A percentile compares a stretch with the other conserved stretches of the same genome.
Conservation (phyloP, 2,888 invertebrate genomes). For the Drosophila mettleri region DNA sequence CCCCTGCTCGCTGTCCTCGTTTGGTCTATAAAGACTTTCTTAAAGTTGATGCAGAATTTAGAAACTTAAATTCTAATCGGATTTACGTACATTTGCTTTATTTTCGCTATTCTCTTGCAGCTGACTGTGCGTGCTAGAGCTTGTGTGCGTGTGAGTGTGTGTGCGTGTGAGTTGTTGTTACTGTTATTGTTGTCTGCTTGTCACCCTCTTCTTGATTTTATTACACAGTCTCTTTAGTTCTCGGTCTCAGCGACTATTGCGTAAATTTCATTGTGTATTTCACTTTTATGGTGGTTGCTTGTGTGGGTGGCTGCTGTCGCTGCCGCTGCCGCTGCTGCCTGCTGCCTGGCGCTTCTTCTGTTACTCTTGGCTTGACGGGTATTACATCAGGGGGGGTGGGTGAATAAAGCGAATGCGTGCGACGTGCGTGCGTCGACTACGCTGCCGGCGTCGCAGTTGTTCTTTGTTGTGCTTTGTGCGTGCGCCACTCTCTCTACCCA, state of each 20-base stretch:
- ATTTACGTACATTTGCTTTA: slow-evolving; percentile 62
- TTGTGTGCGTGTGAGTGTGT: slow-evolving; percentile 19
- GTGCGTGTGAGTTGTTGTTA: slow-evolving; percentile 42
- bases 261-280: slow-evolving; percentile 80
- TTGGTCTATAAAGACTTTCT: slow-evolving; percentile 29
- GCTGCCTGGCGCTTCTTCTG: too few relatives aligned
- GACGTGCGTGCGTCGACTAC: slow-evolving; percentile 58
- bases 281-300: slow-evolving; percentile 74
- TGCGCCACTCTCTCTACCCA: slow-evolving; percentile 12
- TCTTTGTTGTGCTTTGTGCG: slow-evolving; percentile 33
- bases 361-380: neutral
- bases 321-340: too few relatives aligned
- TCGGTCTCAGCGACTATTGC: slow-evolving; percentile 63
- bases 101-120: slow-evolving; percentile 43
- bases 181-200: slow-evolving; percentile 67
- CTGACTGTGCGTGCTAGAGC: slow-evolving; percentile 55
- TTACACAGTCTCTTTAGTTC: slow-evolving; percentile 74
- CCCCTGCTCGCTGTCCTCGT: neutral
- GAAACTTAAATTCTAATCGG: slow-evolving; percentile 74
- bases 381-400: slow-evolving; percentile 14
- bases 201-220: slow-evolving; percentile 78
- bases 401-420: slow-evolving; percentile 44
- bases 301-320: slow-evolving; percentile 23
- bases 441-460: slow-evolving; percentile 54
- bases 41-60: slow-evolving; percentile 52